Base-by-base conservation (phyloP, 2,797 vertebrate genomes). In the Cetoscarus ocellatus region DNA sequence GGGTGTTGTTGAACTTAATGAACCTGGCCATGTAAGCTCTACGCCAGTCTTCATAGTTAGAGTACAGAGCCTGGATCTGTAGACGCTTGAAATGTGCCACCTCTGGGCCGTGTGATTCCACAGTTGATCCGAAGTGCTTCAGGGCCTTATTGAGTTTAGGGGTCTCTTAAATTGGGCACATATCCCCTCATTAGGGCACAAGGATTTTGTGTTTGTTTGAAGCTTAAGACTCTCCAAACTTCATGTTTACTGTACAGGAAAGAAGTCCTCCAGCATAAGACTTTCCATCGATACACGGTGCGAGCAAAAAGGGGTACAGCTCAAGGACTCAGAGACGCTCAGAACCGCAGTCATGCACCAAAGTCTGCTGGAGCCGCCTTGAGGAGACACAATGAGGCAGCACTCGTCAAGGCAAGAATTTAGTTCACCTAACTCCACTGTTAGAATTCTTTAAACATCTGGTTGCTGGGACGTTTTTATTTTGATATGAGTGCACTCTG, bases 211-310 rank as follows among this genome's bases (percentile, higher is more conserved):
- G 27, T 27, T 27, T 27, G 27, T 27, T 27, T 27, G 2, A 27
- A 27, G 27, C 27, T 27, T n/a, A n/a, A n/a, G 27, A 27, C 10
- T 47, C 1, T 9, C 5, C 8, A 63, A 27, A 17, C 8, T 10
- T 9, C 6, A 7, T 60, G 3, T 73, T 52, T 60, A 12, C 71
- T 19, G 70, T 19, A 35, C 86, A 99, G 98, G 69, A 92, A 93
- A 76, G 93, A 98, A 67, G 81, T 96, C 42, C 73, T 97, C 59
- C 93, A 94, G 65, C 98, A 99, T 86, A 99, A 99, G 91, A 99
- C 98, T 2, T 98, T 99, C 83, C 98, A 99, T 77, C 95, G 97
- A 3, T 99, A 99, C 84, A 99, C 97, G 0, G 97, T 99, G 51
- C 90, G 98, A 81, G 98, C 98, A 1, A 97, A 97, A 70, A 91